Percentiles rank a stretch among this genome's conserved stretches.
Evolutionary conservation across 2,797 vertebrate species (phyloP).

Genomic region (Epinephelus malabaricus): DNA sequence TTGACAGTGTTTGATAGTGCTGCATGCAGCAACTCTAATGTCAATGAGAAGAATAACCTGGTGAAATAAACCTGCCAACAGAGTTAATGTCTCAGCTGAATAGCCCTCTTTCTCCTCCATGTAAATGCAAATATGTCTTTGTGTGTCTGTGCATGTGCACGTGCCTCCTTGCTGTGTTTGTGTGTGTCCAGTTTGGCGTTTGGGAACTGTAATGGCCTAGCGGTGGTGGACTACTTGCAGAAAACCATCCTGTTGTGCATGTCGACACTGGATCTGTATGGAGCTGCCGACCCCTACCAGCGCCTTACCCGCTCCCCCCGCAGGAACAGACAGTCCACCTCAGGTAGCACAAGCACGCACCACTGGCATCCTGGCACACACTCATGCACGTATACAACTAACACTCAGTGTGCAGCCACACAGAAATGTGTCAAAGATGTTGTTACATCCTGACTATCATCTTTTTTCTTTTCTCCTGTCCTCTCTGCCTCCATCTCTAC

Average conservation of each 20-base stretch:
- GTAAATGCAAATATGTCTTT: constrained; percentile 24
- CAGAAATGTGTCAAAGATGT: constrained; percentile 6
- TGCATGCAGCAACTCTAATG: constrained; percentile 19
- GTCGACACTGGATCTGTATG: constrained; percentile 94
- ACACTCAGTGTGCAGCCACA: constrained; percentile 18
- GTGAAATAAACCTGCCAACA: constrained; percentile 16
- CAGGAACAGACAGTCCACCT: constrained; percentile 95
- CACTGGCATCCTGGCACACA: constrained; percentile 15
- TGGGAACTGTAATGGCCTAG: constrained; percentile 95
- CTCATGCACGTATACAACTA: constrained; percentile 6
- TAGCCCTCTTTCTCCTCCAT: constrained; percentile 10
- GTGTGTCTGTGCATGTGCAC: constrained; percentile 6
- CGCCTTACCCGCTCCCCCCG: constrained; percentile 95
- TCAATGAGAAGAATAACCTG: constrained; percentile 24
- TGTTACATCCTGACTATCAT: constrained; percentile 21
- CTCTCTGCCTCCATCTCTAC: constrained; percentile 1
- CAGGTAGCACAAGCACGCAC: constrained; percentile 87
- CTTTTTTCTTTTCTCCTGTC: constrained; percentile 44
- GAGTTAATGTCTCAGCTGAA: constrained; percentile 15
- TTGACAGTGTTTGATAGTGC: constrained; percentile 23
- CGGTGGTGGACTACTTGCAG: constrained; percentile 97
- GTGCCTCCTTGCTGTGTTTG: constrained; percentile 28
- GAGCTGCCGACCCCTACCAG: constrained; percentile 94
- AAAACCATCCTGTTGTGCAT: constrained; percentile 94
- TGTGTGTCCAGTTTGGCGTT: constrained; percentile 90